phyloP scores from a whole-genome alignment of 2,888 invertebrate genomes.

The Oscheius sp. region DNA sequence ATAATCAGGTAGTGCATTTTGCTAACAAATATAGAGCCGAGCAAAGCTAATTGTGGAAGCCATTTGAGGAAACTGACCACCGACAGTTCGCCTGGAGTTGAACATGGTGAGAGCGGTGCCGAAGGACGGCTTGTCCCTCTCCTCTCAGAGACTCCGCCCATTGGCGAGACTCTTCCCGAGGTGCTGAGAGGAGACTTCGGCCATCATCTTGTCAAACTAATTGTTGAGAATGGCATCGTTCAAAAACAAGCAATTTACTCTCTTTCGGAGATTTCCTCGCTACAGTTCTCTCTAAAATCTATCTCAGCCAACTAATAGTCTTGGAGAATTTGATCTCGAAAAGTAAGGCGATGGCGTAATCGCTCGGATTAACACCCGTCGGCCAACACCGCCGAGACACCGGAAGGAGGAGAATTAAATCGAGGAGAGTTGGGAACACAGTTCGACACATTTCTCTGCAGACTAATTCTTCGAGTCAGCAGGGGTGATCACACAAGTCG shows the following conservation, averaged over 20 bases:
- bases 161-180: not conserved
- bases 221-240: not conserved
- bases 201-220: not conserved
- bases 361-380: constrained; percentile 23
- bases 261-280: not conserved
- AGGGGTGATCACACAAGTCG: too few relatives aligned
- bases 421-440: too few relatives aligned
- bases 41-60: not conserved
- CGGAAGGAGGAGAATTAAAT: too few relatives aligned
- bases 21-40: not conserved
- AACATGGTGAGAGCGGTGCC: constrained; percentile 8
- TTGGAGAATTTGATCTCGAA: not conserved
- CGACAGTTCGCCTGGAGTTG: constrained; percentile 22
- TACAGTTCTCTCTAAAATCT: not conserved
- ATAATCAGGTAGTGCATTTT: not conserved
- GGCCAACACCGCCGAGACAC: too few relatives aligned
- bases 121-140: constrained; percentile 13
- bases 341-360: constrained; percentile 11
- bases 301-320: not conserved
- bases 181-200: not conserved
- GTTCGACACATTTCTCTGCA: too few relatives aligned
- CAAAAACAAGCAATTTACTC: not conserved
- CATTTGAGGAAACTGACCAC: constrained; percentile 8
- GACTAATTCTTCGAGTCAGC: too few relatives aligned
- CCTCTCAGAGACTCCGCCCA: not conserved